Evolutionary conservation across 2,797 vertebrate genomes (phyloP).

Genomic region (Chlorospingus flavigularis): DNA sequence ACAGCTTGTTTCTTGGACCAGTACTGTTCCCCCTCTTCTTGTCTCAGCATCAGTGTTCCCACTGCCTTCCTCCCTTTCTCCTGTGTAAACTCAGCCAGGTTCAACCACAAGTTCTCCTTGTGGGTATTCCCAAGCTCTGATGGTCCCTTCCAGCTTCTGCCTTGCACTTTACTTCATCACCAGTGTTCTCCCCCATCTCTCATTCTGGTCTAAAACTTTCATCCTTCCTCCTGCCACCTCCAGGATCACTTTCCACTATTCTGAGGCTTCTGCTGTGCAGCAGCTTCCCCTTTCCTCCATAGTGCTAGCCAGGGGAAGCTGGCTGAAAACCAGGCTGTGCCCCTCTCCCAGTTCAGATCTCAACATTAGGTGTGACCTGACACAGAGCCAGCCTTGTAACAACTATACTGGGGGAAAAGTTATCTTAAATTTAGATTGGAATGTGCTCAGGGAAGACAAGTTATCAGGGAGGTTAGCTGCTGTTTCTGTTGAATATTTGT

Average conservation of each 20-base stretch:
- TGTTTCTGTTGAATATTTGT: background rate
- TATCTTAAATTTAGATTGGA: background rate
- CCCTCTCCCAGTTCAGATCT: background rate
- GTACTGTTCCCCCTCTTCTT: background rate
- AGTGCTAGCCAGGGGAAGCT: background rate
- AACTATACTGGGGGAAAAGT: accelerated
- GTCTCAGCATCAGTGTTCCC: background rate
- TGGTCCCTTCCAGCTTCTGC: background rate
- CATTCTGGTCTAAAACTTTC: background rate
- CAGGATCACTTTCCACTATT: background rate
- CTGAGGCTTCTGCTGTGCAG: background rate
- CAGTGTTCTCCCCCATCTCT: background rate
- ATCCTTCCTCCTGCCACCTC: background rate
- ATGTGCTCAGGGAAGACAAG: background rate
- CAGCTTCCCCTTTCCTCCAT: background rate
- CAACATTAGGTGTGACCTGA: background rate
- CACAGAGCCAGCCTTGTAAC: background rate
- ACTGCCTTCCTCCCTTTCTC: background rate
- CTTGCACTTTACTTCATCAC: background rate
- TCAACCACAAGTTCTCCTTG: background rate
- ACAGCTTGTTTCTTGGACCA: background rate
- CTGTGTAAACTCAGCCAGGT: background rate
- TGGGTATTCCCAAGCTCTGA: background rate
- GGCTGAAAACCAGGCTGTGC: background rate
- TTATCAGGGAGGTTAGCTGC: background rate